Evolutionary conservation across 2,797 vertebrate species (phyloP), one percentile per base, ranked within the genome.

Genomic region (Cichlasoma orientale): DNA sequence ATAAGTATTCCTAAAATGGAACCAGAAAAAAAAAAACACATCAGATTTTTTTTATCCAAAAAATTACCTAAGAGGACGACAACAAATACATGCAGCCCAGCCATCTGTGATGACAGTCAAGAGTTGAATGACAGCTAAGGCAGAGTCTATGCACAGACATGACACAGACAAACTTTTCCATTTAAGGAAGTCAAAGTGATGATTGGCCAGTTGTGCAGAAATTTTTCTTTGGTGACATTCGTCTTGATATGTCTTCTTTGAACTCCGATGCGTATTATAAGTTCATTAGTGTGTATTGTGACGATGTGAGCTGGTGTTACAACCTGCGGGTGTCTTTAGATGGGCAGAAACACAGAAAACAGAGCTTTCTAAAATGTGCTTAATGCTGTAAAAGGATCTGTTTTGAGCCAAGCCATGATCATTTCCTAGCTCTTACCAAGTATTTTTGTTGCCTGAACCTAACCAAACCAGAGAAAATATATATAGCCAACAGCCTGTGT

Each of bases 71-170:
- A 33, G 3, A 87, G 21, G 50, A 66, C 0, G 1, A 59, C 10
- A 1, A 88, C 29, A 72, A 56, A 14, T 19, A 58, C 7, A 3
- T 5, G 10, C 44, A 70, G 31, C 10, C 6, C 9, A 1, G 57
- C 75, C 86, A 89, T 86, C 44, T 57, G 19, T 68, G 59, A 74
- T 53, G 57, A 33, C 12, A 36, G 36, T n/a, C 9, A 56, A 63
- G 18, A 18, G 7, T 4, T 70, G 14, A 72, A 41, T 44, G 56
- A 61, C 16, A 41, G 5, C 19, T 2, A 16, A 1, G 12, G 31
- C 7, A 1, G 71, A 68, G 55, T 5, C 41, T 5, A 27, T 14
- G 7, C 73, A 2, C 19, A 44, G 41, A 44, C 13, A 57, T 33
- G 18, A 12, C 23, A 7, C 55, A 13, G 5, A 0, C 1, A 74